A percentile compares a stretch with the other conserved stretches of the same genome.
These are phyloP conservation scores for Protodeltote pygarga DNA, from an alignment of 2,888 invertebrate genomes.

Conservation along the genomic window DNA sequence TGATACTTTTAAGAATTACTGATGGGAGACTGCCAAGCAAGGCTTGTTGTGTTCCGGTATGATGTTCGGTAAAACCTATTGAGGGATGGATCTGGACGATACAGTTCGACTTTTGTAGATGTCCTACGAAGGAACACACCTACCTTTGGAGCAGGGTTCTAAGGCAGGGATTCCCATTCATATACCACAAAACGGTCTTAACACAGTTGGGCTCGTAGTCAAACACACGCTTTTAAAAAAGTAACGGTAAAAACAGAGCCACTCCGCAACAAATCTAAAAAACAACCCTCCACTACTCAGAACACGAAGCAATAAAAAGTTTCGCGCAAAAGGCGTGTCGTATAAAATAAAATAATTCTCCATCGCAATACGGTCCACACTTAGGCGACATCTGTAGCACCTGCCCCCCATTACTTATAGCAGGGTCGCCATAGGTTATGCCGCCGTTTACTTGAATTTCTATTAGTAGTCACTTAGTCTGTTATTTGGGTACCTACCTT, in stretches of 20 bases:
- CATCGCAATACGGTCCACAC: conserved; percentile 43
- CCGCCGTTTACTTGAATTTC: conserved; percentile 41
- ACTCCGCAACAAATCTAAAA: background rate
- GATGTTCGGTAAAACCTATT: too few species aligned
- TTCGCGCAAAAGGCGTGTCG: conserved; percentile 26
- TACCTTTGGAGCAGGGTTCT: too few species aligned
- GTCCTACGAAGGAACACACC: too few species aligned
- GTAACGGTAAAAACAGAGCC: background rate
- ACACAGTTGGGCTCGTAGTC: too few species aligned
- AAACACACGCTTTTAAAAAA: too few species aligned
- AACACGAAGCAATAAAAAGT: conserved; percentile 31
- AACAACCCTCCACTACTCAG: conserved; percentile 4
- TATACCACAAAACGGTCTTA: too few species aligned
- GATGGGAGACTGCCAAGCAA: too few species aligned
- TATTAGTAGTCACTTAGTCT: conserved; percentile 45
- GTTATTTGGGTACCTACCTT: conserved; percentile 19
- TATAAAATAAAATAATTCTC: conserved; percentile 48
- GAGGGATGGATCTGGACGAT: too few species aligned
- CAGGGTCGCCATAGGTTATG: conserved; percentile 39
- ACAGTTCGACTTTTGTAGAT: too few species aligned
- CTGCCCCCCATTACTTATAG: conserved; percentile 48
- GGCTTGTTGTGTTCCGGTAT: too few species aligned
- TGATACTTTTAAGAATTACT: too few species aligned
- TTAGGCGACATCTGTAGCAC: conserved; percentile 43
- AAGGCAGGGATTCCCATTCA: too few species aligned